Evolutionary conservation across 2,888 invertebrate genomes (phyloP).

Genomic region (Diabrotica balteata): DNA sequence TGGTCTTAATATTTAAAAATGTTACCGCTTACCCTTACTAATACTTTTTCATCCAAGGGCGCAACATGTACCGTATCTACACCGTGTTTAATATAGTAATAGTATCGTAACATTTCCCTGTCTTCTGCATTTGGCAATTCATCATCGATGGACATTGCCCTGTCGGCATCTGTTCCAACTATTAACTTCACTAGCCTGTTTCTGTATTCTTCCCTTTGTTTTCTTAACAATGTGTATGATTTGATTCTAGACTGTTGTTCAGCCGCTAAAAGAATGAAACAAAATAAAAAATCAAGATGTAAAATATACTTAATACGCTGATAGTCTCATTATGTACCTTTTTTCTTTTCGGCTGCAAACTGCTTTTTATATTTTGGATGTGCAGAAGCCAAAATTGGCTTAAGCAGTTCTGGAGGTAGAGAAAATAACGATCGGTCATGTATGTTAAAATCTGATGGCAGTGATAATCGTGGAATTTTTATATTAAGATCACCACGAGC

Average conservation of each 20-base stretch:
- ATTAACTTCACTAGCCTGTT: slow-evolving; percentile 79
- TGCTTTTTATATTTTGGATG: slow-evolving; percentile 55
- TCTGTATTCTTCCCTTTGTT: slow-evolving; percentile 84
- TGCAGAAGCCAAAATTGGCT: slow-evolving; percentile 55
- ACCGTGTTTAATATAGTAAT: slow-evolving; percentile 89
- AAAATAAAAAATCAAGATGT: neutral
- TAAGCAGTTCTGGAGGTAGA: slow-evolving; percentile 68
- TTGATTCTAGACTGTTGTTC: slow-evolving; percentile 58
- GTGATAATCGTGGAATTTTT: slow-evolving; percentile 63
- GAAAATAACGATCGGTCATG: slow-evolving; percentile 68
- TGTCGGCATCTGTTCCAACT: slow-evolving; percentile 64
- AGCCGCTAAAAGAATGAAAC: slow-evolving; percentile 58
- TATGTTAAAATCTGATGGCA: slow-evolving; percentile 67
- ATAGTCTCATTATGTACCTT: slow-evolving; percentile 42
- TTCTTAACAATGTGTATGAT: slow-evolving; percentile 73
- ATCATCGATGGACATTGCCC: slow-evolving; percentile 50
- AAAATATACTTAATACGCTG: neutral
- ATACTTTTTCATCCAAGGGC: slow-evolving; percentile 77
- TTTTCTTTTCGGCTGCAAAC: slow-evolving; percentile 55
- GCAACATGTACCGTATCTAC: slow-evolving; percentile 90
- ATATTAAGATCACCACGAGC: slow-evolving; percentile 62
- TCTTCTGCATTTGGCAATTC: slow-evolving; percentile 70
- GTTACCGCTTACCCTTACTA: slow-evolving; percentile 64
- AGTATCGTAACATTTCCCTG: slow-evolving; percentile 78
- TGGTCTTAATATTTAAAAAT: too few species aligned